A percentile compares a stretch with the other conserved stretches of the same genome.
Evolutionary conservation across 2,113 vertebrate species (phyloP).

Genomic region (Anseranas semipalmata): DNA sequence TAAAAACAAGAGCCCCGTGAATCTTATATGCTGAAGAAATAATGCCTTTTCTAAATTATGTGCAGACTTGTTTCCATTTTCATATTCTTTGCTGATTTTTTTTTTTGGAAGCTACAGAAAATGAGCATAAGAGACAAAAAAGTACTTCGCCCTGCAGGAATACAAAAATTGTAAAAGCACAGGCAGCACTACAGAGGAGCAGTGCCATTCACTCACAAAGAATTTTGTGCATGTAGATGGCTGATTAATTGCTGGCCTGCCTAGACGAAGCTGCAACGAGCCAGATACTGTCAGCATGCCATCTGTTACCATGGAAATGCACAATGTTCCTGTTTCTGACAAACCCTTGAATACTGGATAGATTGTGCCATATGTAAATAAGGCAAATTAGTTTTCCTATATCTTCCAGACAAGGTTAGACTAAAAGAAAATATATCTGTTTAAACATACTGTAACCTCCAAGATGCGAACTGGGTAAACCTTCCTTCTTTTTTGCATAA

Average conservation of each 20-base stretch:
- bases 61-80: constrained; percentile 71
- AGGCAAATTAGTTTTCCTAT: constrained; percentile 90
- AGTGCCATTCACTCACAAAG: constrained; percentile 88
- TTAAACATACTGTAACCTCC: constrained; percentile 80
- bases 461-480: constrained; percentile 67
- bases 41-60: constrained; percentile 74
- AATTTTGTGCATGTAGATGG: constrained; percentile 88
- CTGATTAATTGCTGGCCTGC: constrained; percentile 91
- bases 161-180: constrained; percentile 85
- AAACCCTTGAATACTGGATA: constrained; percentile 88
- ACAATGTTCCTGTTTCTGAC: constrained; percentile 88
- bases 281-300: constrained; percentile 90
- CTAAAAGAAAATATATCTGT: constrained; percentile 86
- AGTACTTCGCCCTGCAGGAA: constrained; percentile 88
- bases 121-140: constrained; percentile 84
- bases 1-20: constrained; percentile 38
- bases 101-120: constrained; percentile 82
- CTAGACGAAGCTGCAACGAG: constrained; percentile 88
- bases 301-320: constrained; percentile 93
- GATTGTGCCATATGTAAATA: constrained; percentile 91
- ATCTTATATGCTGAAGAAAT: constrained; percentile 58
- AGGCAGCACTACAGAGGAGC: constrained; percentile 86
- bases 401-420: constrained; percentile 87
- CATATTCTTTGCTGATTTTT: constrained; percentile 59
- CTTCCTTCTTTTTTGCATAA: constrained; percentile 65